A percentile compares a stretch with the other conserved stretches of the same genome.
phyloP scores from a whole-genome alignment of 2,113 vertebrate genomes.

The Phalacrocorax carbo region DNA sequence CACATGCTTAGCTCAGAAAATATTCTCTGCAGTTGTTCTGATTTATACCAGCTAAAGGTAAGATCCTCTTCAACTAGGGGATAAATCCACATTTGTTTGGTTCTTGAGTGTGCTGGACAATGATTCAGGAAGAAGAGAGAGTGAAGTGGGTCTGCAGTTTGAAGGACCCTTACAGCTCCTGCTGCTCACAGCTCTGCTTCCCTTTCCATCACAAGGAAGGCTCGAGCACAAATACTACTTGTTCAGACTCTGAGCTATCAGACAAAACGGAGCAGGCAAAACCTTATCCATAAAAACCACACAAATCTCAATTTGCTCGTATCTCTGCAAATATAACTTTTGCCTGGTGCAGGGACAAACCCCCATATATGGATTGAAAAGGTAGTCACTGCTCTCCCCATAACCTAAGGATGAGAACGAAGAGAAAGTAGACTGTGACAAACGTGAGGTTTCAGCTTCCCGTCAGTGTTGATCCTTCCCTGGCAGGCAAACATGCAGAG shows the following conservation, averaged over 20 bases:
- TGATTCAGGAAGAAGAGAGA: not conserved
- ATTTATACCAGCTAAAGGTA: conserved; percentile 6
- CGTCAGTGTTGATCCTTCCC: not conserved
- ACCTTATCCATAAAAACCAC: not conserved
- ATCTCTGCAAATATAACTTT: not conserved
- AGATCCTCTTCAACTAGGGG: not conserved
- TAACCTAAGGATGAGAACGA: not conserved
- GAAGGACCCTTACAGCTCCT: not conserved
- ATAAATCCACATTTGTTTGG: conserved; percentile 32
- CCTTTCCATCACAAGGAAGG: not conserved
- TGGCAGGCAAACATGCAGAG: not conserved
- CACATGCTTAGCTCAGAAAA: not conserved
- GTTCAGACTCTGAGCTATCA: not conserved
- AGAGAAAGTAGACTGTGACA: not conserved
- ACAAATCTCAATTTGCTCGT: not conserved
- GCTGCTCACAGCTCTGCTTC: conserved; percentile 1
- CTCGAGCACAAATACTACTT: not conserved
- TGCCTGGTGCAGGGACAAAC: not conserved
- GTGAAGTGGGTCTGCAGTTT: not conserved
- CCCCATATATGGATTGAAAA: fast-evolving
- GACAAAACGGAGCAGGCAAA: not conserved
- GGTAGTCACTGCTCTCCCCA: not conserved
- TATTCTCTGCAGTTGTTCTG: not conserved
- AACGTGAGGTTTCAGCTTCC: not conserved
- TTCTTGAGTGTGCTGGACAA: conserved; percentile 13